A percentile compares a stretch with the other conserved stretches of the same genome.
Evolutionary conservation across 2,888 invertebrate species (phyloP).

Genomic region (Stenchaetothrips biformis): DNA sequence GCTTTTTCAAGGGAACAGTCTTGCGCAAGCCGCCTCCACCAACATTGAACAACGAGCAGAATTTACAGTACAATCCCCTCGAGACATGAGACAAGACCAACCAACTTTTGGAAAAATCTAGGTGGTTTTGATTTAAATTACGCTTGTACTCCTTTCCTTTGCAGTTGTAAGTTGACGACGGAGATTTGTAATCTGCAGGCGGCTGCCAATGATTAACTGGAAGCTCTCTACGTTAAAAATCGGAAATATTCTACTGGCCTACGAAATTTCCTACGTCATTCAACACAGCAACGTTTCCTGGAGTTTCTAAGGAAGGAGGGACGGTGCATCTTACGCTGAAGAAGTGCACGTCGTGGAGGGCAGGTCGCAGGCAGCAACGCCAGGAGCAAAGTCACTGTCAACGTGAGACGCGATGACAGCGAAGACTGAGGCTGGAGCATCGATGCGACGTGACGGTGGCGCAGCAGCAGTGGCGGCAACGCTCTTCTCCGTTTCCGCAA

Average conservation of each 20-base stretch:
- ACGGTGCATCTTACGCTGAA: not conserved
- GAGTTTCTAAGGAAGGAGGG: not conserved
- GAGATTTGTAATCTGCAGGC: conserved; percentile 32
- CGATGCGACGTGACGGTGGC: not conserved
- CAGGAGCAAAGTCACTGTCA: not conserved
- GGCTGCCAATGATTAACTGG: conserved; percentile 31
- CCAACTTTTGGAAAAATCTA: conserved; percentile 34
- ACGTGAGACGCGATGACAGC: not conserved
- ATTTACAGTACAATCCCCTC: too few relatives aligned
- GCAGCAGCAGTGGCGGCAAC: not conserved
- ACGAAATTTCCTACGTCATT: not conserved
- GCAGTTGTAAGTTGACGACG: conserved; percentile 34
- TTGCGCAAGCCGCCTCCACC: conserved; percentile 33
- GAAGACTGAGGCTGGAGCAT: not conserved
- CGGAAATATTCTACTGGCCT: not conserved
- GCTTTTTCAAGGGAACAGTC: conserved; percentile 33
- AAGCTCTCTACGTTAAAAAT: not conserved
- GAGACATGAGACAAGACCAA: conserved; percentile 29
- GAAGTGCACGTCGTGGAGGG: not conserved
- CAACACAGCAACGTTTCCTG: not conserved
- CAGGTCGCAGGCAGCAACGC: not conserved
- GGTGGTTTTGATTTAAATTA: conserved; percentile 33
- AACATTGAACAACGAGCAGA: conserved; percentile 32
- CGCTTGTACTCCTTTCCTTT: conserved; percentile 32
- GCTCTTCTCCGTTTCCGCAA: not conserved